Percentiles rank a stretch among this genome's conserved stretches.
phyloP scores from a whole-genome alignment of 2,113 vertebrate species.

The Oreamnos americanus region DNA sequence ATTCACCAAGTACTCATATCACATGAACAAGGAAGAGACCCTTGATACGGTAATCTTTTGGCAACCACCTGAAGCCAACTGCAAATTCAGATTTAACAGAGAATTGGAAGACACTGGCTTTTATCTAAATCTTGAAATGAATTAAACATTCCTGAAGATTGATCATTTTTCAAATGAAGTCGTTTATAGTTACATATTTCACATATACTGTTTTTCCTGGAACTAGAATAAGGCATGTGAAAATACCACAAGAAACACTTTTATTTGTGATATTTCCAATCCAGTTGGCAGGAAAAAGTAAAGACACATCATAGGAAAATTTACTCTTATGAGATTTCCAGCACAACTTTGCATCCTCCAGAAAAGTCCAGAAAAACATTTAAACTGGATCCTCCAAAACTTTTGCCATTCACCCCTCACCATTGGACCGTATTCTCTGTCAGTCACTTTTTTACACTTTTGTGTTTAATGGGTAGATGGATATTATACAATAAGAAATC shows the following conservation, averaged over 20 bases:
- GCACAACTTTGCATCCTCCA: neutral
- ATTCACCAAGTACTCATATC: neutral
- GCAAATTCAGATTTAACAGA: neutral
- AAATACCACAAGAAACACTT: conserved; percentile 39
- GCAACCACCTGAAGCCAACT: neutral
- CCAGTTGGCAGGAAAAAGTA: neutral
- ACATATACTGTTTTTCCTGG: conserved; percentile 28
- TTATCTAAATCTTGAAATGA: conserved; percentile 34
- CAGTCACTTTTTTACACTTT: neutral
- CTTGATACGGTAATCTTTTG: neutral
- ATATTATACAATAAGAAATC: neutral
- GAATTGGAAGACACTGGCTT: neutral
- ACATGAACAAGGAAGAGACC: neutral
- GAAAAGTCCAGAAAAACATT: neutral
- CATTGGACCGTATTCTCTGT: neutral
- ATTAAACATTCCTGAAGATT: conserved; percentile 18
- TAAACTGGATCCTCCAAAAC: neutral
- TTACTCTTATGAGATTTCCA: conserved; percentile 5
- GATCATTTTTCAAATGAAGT: conserved; percentile 3
- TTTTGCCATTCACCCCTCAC: neutral
- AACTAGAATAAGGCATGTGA: conserved; percentile 12
- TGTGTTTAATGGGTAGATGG: neutral
- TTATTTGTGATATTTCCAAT: conserved; percentile 3
- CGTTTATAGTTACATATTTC: conserved; percentile 17
- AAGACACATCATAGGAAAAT: conserved; percentile 38